A percentile compares a stretch with the other conserved stretches of the same genome.
Evolutionary conservation across 2,888 invertebrate species (phyloP).

Genomic region (Mycalesis mineus): DNA sequence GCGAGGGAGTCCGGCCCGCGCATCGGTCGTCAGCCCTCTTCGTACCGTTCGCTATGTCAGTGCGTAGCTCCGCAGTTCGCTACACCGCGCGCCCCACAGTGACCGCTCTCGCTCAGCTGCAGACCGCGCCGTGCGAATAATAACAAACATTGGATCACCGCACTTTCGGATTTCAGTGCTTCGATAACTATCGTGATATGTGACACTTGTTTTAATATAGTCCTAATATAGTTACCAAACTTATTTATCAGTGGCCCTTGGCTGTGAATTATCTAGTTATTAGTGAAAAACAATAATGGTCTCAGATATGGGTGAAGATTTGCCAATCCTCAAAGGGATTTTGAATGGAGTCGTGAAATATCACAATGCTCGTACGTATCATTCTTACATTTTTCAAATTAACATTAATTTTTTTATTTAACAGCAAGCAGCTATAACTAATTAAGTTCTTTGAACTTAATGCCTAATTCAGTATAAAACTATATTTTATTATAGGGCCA

Average conservation of each 20-base stretch:
- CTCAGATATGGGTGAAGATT: conserved; percentile 89
- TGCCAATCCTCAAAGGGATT: conserved; percentile 93
- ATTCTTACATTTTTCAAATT: conserved; percentile 20
- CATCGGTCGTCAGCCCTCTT: conserved; percentile 77
- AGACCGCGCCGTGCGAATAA: conserved; percentile 45
- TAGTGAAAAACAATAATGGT: conserved; percentile 68
- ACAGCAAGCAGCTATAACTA: neutral
- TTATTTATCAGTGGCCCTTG: conserved; percentile 67
- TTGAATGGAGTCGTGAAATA: conserved; percentile 93
- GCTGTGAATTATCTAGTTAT: conserved; percentile 69
- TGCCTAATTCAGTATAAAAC: no score
- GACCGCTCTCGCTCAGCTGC: conserved; percentile 47
- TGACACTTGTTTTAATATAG: conserved; percentile 44
- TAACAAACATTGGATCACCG: conserved; percentile 54
- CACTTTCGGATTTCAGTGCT: conserved; percentile 71
- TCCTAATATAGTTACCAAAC: conserved; percentile 63
- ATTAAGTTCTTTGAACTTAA: no score
- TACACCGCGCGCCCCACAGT: conserved; percentile 61
- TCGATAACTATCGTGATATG: conserved; percentile 37
- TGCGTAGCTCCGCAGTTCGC: conserved; percentile 56
- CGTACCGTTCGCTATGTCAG: conserved; percentile 60
- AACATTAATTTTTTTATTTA: neutral
- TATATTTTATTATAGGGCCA: no score
- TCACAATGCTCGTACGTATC: conserved; percentile 94
- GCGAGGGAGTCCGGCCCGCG: conserved; percentile 79